Base-by-base conservation (phyloP, 2,888 invertebrate genomes). In the Caenorhabditis auriculariae region DNA sequence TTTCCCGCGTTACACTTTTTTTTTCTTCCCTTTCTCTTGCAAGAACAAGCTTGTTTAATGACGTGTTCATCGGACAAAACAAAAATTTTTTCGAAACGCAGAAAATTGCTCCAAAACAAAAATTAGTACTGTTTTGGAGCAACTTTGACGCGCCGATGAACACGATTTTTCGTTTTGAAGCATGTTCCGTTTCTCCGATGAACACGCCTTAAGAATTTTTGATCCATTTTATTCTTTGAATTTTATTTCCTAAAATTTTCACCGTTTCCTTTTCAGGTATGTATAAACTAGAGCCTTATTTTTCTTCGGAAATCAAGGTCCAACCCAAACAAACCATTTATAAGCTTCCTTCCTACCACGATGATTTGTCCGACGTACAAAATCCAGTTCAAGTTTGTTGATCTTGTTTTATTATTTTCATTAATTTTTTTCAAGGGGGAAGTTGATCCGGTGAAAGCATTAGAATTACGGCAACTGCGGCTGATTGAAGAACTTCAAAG, bases 261-360 rank as follows among this genome's bases (percentile, higher is more conserved):
- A 5, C 3, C 29, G 47, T 48, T 55, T 44, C 29, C 21, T 21
- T 19, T 1, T 17, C 9, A 24, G n/a, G n/a, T n/a, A 63, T 63
- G 63, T 63, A 63, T 46, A 28, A 48, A 28, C 41, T 63, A n/a
- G 29, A 51, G 15, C 55, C 58, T 15, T 47, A 49, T 2, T 59
- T 59, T 35, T 35, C 54, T 6, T 15, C 45, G 2, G 48, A 59
- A 35, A 54, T 53, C 24, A 47, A 63, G 9, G 63, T 59, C 1
- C 2, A 29, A 1, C 63, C 63, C 19, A 58, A 58, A 19, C 23
- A 41, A n/a, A 45, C 48, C 0, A 39, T 44, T 27, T 63, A 63
- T 27, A 24, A 32, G 19, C 17, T 63, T 0, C 49, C 52, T 21
- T 46, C 54, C 2, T 59, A 59, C 43, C 62, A 62, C 44, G 7